Evolutionary conservation across 2,113 vertebrate genomes (phyloP).

Genomic region (Otis tarda): DNA sequence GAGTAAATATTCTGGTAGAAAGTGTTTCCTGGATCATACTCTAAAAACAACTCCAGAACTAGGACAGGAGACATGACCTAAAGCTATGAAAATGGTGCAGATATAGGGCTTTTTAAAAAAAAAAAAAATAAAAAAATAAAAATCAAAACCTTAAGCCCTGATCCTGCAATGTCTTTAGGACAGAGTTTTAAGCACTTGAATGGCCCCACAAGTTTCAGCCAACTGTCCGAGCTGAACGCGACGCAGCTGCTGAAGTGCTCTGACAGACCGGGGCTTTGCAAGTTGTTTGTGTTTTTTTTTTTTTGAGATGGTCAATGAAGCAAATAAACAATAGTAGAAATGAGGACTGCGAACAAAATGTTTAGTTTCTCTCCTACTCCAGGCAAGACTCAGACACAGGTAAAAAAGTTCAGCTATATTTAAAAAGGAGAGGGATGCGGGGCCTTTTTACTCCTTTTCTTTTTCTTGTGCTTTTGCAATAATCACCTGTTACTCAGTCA

Average conservation of each 20-base stretch:
- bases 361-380: neutral
- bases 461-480: conserved; percentile 42
- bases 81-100: neutral
- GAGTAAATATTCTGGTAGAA: neutral
- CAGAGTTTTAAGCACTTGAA: neutral
- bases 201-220: neutral
- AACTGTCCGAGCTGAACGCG: neutral
- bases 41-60: neutral
- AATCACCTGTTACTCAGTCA: conserved; percentile 21
- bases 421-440: neutral
- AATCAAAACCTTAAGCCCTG: neutral
- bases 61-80: neutral
- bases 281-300: neutral
- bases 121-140: no score
- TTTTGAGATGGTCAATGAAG: neutral
- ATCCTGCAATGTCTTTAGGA: neutral
- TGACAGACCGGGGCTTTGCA: neutral
- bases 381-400: neutral
- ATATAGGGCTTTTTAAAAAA: neutral
- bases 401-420: neutral
- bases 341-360: neutral
- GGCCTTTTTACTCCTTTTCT: neutral
- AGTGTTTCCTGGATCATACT: neutral
- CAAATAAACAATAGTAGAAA: neutral
- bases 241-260: neutral